A percentile compares a stretch with the other conserved stretches of the same genome.
Evolutionary conservation across 2,113 vertebrate genomes (phyloP).

Genomic region (Campylomormyrus tamandua): DNA sequence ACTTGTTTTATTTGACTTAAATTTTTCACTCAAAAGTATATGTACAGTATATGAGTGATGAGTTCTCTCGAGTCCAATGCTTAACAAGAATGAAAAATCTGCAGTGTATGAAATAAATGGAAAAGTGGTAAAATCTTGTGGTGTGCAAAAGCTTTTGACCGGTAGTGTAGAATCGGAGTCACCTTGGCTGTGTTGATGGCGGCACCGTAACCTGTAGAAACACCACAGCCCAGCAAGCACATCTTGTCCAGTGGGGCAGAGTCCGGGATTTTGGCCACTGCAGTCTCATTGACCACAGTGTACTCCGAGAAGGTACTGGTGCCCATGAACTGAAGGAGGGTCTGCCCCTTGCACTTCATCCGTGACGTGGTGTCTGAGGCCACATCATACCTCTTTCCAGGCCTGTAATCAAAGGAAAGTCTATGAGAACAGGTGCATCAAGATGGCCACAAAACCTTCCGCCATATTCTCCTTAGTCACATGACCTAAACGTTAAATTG

Average conservation of each 20-base stretch:
- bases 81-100: too few relatives aligned
- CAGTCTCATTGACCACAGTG: slow-evolving; percentile 63
- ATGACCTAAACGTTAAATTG: neutral
- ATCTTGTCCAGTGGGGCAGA: slow-evolving; percentile 70
- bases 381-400: slow-evolving; percentile 28
- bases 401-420: slow-evolving; percentile 33
- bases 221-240: slow-evolving; percentile 67
- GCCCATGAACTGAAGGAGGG: slow-evolving; percentile 65
- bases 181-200: slow-evolving; percentile 73
- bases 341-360: slow-evolving; percentile 68
- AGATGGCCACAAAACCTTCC: neutral
- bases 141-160: too few relatives aligned
- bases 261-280: slow-evolving; percentile 61
- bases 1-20: too few relatives aligned
- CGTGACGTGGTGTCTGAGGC: slow-evolving; percentile 58
- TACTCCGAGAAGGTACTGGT: slow-evolving; percentile 76
- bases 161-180: neutral
- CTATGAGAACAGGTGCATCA: neutral
- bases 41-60: too few relatives aligned
- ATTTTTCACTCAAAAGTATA: too few relatives aligned
- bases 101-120: too few relatives aligned
- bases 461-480: neutral
- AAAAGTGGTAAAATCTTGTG: too few relatives aligned
- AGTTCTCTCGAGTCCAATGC: too few relatives aligned
- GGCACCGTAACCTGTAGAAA: slow-evolving; percentile 74